phyloP scores from a whole-genome alignment of 2,888 invertebrate genomes.

The Patella ulyssiponensis region DNA sequence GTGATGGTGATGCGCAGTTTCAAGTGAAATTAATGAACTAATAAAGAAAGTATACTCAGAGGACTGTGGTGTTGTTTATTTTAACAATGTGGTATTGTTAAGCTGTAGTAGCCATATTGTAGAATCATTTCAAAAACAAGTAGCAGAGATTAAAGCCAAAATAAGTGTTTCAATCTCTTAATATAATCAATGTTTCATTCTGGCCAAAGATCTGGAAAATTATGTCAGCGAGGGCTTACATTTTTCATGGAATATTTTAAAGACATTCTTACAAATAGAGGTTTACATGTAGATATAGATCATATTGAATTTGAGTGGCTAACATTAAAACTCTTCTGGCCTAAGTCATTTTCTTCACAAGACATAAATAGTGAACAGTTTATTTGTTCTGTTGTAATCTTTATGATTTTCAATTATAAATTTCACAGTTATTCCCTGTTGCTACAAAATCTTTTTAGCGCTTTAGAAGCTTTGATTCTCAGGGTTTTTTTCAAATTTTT shows the following conservation, averaged over 20 bases:
- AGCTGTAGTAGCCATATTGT: neutral
- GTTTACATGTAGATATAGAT: neutral
- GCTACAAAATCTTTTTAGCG: too few relatives aligned
- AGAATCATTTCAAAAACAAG: neutral
- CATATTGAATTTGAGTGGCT: slow-evolving; percentile 1
- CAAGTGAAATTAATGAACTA: neutral
- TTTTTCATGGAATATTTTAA: neutral
- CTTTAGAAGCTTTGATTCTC: too few relatives aligned
- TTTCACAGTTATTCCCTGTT: too few relatives aligned
- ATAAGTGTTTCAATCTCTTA: neutral
- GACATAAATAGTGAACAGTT: neutral
- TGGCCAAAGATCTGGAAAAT: neutral
- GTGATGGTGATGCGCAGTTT: neutral
- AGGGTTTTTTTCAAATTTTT: too few relatives aligned
- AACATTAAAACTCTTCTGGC: neutral
- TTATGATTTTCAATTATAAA: too few relatives aligned
- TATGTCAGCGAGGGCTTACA: neutral
- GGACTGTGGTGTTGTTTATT: neutral
- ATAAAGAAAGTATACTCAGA: neutral
- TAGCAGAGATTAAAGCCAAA: neutral
- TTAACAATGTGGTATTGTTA: neutral
- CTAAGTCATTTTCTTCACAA: neutral
- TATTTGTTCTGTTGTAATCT: neutral
- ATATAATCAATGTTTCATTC: neutral
- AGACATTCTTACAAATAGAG: neutral